phyloP scores from a whole-genome alignment of 2,888 invertebrate genomes.

The Thalpophila matura region DNA sequence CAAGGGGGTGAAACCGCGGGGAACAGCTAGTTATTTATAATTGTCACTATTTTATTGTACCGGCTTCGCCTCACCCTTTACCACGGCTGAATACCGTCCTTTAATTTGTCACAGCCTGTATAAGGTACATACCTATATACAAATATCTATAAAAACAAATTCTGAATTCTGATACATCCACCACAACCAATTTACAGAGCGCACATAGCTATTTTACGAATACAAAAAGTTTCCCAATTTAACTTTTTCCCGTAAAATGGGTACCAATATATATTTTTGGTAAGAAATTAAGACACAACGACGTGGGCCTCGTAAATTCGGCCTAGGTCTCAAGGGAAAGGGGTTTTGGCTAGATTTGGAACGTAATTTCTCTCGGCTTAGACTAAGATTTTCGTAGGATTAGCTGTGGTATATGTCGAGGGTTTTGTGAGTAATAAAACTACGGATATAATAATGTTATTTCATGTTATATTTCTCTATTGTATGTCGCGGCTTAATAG shows the following conservation, averaged over 20 bases:
- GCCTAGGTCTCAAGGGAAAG: constrained; percentile 3
- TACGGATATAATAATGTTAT: background rate
- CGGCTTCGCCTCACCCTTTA: too few relatives aligned
- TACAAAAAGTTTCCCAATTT: constrained; percentile 48
- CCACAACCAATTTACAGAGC: constrained; percentile 17
- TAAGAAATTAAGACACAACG: constrained; percentile 23
- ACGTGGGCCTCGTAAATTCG: constrained; percentile 28
- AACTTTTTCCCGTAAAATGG: constrained; percentile 32
- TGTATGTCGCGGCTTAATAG: too few relatives aligned
- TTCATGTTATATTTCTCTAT: background rate
- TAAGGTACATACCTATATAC: background rate
- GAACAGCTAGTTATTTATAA: too few relatives aligned
- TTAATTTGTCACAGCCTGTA: too few relatives aligned
- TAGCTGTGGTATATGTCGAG: background rate
- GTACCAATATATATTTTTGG: constrained; percentile 9
- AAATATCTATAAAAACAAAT: background rate
- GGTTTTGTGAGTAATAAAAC: background rate
- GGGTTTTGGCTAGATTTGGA: constrained; percentile 8
- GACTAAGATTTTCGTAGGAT: constrained; percentile 4
- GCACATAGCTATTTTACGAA: constrained; percentile 19
- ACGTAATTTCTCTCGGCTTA: background rate
- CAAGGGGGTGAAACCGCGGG: too few relatives aligned
- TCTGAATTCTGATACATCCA: constrained; percentile 11
- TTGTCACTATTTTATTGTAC: too few relatives aligned
- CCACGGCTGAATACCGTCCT: too few relatives aligned